phyloP scores from a whole-genome alignment of 2,888 invertebrate genomes.

The Dolichopus griseipennis region DNA sequence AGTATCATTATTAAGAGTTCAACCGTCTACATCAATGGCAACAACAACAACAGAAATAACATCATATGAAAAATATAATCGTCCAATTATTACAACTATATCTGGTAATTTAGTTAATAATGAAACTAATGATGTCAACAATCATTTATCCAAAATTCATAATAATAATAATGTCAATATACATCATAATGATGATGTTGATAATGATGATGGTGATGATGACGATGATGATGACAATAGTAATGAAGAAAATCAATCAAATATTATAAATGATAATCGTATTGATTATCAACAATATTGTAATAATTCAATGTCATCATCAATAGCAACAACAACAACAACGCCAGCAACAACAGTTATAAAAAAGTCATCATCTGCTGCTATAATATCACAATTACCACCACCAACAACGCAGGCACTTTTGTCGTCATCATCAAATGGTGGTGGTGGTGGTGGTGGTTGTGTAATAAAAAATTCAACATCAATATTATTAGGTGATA shows the following conservation, averaged over 20 bases:
- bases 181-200: no score
- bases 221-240: not conserved
- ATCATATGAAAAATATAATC: not conserved
- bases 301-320: constrained; percentile 17
- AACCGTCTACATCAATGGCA: no score
- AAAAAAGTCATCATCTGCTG: no score
- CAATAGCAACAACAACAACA: constrained; percentile 21
- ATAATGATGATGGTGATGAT: no score
- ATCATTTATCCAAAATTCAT: no score
- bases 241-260: not conserved
- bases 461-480: not conserved
- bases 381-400: no score
- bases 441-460: no score
- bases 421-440: no score
- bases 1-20: no score
- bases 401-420: no score
- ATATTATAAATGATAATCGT: not conserved
- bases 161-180: no score
- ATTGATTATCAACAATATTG: not conserved
- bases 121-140: not conserved
- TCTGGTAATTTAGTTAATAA: not conserved
- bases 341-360: constrained; percentile 17
- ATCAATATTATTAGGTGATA: constrained; percentile 16
- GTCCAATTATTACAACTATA: not conserved
- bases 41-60: not conserved